Base-by-base conservation (phyloP, 1,140 invertebrate species). In the Leptinotarsa defecta region DNA sequence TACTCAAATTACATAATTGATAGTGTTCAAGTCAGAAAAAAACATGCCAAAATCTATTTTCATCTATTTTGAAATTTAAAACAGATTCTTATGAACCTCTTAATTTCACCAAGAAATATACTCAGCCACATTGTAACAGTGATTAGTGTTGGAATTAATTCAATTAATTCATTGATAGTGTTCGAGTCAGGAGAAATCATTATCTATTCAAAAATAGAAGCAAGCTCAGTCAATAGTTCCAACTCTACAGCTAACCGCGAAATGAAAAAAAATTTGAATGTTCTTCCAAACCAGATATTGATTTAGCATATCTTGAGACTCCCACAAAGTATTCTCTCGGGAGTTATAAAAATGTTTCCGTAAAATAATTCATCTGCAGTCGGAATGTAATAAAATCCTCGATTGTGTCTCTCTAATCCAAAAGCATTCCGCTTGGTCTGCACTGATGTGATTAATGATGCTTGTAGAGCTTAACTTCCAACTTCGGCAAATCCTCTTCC, bases 321-420 rank as follows among this genome's bases (percentile, higher is more conserved):
- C 20, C 22, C 64, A 65, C 64, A 15, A 34, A 20, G 13, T 13
- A 65, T 24, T 65, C 20, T 69, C 68, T 19, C 43, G 8, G 15
- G 15, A 48, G 17, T 3, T 61, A 61, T 72, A 27, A 27, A 72
- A 61, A 72, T 63, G 22, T 57, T 19, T 64, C 4, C 52, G 61
- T 70, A 20, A 74, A 77, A 77, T 77, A 77, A 77, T 77, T 77
- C 75, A 73, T 77, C 73, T 68, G 63, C 57, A 67, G 63, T 70
- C 70, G 69, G 64, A 67, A 75, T 71, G 73, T 71, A 77, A 75
- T 77, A 75, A 77, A 77, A 77, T 72, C 69, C 68, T 77, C 76
- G 76, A 77, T 74, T 71, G 69, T 73, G 76, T 77, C 68, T 48
- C 71, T 75, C 73, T 77, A 77, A 77, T 77, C 76, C 76, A 71